Evolutionary conservation across 2,113 vertebrate genomes (phyloP).

Genomic region (Petrocephalus zakoni): DNA sequence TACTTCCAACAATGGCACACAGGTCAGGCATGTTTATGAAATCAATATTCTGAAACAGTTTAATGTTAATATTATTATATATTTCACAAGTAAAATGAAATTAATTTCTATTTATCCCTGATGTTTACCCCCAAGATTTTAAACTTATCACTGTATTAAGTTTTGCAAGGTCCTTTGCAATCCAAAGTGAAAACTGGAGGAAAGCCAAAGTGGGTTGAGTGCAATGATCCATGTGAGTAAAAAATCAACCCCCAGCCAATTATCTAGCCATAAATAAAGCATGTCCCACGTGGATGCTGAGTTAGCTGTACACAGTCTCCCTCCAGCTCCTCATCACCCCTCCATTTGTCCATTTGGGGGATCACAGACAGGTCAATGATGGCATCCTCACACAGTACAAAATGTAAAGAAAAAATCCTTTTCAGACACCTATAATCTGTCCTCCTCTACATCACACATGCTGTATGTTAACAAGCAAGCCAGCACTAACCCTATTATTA

Average conservation of each 20-base stretch:
- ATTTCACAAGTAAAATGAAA: background rate
- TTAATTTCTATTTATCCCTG: background rate
- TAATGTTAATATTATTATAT: background rate
- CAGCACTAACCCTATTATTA: background rate
- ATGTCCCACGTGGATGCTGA: background rate
- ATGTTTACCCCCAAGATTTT: background rate
- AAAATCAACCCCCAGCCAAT: background rate
- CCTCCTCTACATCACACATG: background rate
- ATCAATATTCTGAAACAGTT: background rate
- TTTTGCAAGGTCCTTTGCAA: background rate
- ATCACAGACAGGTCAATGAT: background rate
- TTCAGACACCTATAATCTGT: background rate
- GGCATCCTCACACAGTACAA: background rate
- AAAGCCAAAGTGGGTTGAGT: background rate
- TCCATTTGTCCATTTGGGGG: background rate
- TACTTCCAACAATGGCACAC: background rate
- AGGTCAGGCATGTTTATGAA: background rate
- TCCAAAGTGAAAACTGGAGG: background rate
- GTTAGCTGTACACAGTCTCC: background rate
- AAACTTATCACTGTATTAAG: background rate
- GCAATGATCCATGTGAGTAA: background rate
- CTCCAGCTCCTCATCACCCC: background rate
- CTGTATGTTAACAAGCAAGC: background rate
- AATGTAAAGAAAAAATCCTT: background rate
- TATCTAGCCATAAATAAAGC: background rate